Base-by-base conservation (phyloP, 2,113 vertebrate species). In the Oceanodroma tethys region DNA sequence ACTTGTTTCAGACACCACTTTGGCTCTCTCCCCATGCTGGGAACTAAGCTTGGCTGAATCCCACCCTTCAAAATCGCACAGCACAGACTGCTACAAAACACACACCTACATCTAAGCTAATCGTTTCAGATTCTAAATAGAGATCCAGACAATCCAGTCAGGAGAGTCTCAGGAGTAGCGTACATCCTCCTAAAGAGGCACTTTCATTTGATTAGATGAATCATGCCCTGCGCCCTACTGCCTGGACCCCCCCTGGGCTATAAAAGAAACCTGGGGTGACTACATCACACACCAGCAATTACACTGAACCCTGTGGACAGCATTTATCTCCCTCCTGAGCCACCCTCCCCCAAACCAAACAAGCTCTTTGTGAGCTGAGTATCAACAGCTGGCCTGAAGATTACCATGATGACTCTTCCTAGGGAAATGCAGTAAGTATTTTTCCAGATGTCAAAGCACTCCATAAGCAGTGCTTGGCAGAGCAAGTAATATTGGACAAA, bases 361-460 rank as follows among this genome's bases (percentile, higher is more conserved):
- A 60, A 68, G 55, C 60, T 73, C 75, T 34, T 34, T 25, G 47
- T 12, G 29, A 87, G 72, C 66, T 16, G 32, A 90, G 60, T 22
- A 92, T 86, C 84, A 89, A 56, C 78, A 95, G 70, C 73, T 81
- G 78, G 60, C 56, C 92, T 90, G 70, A 87, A 58, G 52, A 93
- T 75, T 59, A 89, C 26, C 11, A 32, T 13, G 32, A 87, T 21
- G 52, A 93, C 40, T 90, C 81, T 30, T 55, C 94, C 60, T 45
- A 74, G 48, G 83, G 85, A 90, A 91, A 91, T 7, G 29, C 74
- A 81, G 66, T 22, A 65, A 88, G 47, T 72, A 43, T 86, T 94
- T 80, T 94, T 75, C 83, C 93, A 87, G 89, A 93, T 91, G 89
- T 87, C 81, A 78, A 48, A 89, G 56, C 40, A 74, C 36, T 78